Evolutionary conservation across 2,888 invertebrate species (phyloP).

Genomic region (Ceraclea dissimilis): DNA sequence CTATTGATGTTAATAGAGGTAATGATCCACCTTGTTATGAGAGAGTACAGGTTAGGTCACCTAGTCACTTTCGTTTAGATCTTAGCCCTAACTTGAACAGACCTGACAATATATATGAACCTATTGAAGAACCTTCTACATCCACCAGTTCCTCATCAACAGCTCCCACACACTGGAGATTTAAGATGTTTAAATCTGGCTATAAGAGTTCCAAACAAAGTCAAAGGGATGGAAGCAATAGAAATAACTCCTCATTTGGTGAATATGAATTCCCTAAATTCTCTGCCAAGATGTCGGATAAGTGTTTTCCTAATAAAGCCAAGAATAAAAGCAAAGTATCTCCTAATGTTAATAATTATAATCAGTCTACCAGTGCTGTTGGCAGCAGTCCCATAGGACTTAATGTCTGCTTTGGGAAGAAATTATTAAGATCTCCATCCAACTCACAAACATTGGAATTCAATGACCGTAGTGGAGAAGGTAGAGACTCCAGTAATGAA

Average conservation of each 20-base stretch:
- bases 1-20: conserved; percentile 14
- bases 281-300: conserved; percentile 22
- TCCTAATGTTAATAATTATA: conserved; percentile 15
- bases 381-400: conserved; percentile 17
- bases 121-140: conserved; percentile 30
- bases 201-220: conserved; percentile 22
- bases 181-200: conserved; percentile 26
- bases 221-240: conserved; percentile 16
- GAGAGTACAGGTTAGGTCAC: conserved; percentile 18
- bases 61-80: conserved; percentile 30
- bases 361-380: conserved; percentile 1
- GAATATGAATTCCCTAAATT: conserved; percentile 23
- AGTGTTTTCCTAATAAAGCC: conserved; percentile 21
- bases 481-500: conserved; percentile 23
- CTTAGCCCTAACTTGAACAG: conserved; percentile 34
- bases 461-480: conserved; percentile 31
- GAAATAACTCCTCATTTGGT: conserved; percentile 11
- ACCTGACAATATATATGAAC: conserved; percentile 36
- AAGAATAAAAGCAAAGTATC: conserved; percentile 24
- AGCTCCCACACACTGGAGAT: conserved; percentile 26
- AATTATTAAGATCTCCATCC: conserved; percentile 29
- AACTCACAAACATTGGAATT: conserved; percentile 38
- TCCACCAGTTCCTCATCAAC: conserved; percentile 27
- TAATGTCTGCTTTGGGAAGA: conserved; percentile 25
- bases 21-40: conserved; percentile 27